Percentiles rank a stretch among this genome's conserved stretches.
These are phyloP conservation scores for Drymodes brunneopygia DNA, from an alignment of 2,113 vertebrate species.

Conservation along the genomic window DNA sequence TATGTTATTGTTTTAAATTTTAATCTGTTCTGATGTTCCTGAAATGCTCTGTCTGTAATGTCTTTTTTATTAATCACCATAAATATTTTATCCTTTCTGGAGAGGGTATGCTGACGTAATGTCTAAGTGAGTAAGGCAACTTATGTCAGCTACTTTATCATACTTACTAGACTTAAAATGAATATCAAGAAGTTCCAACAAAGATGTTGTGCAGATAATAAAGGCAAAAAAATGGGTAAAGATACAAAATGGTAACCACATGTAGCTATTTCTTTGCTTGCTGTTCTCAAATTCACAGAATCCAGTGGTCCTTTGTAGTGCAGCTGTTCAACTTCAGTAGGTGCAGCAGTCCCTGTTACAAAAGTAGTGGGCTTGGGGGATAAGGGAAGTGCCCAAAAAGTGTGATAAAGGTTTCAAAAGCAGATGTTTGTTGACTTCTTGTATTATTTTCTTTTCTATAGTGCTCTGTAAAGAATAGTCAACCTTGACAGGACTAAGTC, in stretches of 20 bases:
- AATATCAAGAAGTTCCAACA: background rate
- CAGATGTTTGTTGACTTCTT: background rate
- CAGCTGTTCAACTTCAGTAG: background rate
- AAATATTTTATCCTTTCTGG: conserved; percentile 45
- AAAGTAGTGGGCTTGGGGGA: background rate
- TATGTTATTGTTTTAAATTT: conserved; percentile 53
- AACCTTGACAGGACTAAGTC: background rate
- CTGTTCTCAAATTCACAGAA: background rate
- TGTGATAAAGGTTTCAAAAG: background rate
- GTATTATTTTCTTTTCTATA: background rate
- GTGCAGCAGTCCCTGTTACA: background rate
- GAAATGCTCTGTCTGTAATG: background rate
- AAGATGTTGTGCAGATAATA: background rate
- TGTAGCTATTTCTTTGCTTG: background rate
- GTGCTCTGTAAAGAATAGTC: background rate
- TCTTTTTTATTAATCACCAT: conserved; percentile 52
- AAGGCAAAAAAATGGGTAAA: background rate
- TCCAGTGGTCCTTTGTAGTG: background rate
- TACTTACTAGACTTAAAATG: conserved; percentile 1
- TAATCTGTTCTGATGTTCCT: background rate
- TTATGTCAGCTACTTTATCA: background rate
- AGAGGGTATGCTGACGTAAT: background rate
- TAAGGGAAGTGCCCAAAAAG: background rate
- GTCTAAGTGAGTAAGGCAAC: background rate
- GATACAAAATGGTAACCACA: background rate